Conservation (phyloP, 2,113 vertebrate genomes). For the Daboia siamensis region DNA sequence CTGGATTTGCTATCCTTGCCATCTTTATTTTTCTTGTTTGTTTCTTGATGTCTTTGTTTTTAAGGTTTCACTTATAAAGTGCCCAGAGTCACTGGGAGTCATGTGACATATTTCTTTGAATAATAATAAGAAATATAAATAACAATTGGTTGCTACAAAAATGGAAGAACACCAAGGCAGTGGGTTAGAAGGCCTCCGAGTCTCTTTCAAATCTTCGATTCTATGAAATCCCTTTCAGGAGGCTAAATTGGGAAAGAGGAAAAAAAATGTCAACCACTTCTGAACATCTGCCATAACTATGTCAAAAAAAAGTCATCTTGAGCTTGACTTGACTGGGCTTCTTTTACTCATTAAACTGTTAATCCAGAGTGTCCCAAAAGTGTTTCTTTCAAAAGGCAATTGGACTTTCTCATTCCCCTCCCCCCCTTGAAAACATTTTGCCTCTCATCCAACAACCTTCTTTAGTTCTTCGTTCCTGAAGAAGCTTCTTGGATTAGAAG, state of each 20-base stretch:
- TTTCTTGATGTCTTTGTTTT: not conserved
- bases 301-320: not conserved
- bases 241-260: not conserved
- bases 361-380: not conserved
- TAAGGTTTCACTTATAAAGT: not conserved
- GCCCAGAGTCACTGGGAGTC: not conserved
- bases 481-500: not conserved
- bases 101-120: not conserved
- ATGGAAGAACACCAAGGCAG: not conserved
- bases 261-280: not conserved
- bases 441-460: not conserved
- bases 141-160: not conserved
- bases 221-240: not conserved
- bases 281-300: not conserved
- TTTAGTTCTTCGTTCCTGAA: not conserved
- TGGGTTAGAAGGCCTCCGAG: not conserved
- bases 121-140: not conserved
- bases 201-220: not conserved
- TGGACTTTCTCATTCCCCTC: not conserved
- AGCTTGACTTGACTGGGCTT: not conserved
- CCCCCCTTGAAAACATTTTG: not conserved
- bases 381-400: not conserved
- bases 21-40: not conserved
- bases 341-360: not conserved
- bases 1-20: not conserved